phyloP scores from a whole-genome alignment of 2,797 vertebrate genomes.

The Fringilla coelebs region DNA sequence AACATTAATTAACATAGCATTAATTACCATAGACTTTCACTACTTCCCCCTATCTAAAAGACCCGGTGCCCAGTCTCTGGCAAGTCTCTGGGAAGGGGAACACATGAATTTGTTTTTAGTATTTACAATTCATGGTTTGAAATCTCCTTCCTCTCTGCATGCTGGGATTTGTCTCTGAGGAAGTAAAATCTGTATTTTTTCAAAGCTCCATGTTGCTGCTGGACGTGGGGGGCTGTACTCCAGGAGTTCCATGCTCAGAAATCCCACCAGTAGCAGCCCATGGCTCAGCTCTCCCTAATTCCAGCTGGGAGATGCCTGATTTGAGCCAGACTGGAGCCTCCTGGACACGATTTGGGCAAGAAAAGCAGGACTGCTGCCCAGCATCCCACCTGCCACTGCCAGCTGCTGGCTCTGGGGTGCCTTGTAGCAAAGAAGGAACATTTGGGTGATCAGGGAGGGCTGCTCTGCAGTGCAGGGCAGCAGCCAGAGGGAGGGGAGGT shows the following conservation, averaged over 20 bases:
- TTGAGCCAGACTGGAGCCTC: not conserved
- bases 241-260: not conserved
- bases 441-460: fast-evolving
- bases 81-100: not conserved
- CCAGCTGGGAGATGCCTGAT: not conserved
- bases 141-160: not conserved
- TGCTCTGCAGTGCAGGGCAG: slow-evolving; percentile 34
- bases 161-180: not conserved
- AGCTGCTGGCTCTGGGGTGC: not conserved
- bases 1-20: not conserved
- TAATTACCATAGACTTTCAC: not conserved
- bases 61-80: not conserved
- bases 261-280: not conserved
- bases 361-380: not conserved
- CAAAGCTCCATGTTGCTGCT: not conserved
- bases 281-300: not conserved
- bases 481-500: slow-evolving; percentile 70
- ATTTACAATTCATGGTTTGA: not conserved
- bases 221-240: not conserved
- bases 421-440: fast-evolving
- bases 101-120: not conserved
- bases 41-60: not conserved
- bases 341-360: not conserved
- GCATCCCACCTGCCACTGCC: not conserved
- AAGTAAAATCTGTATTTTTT: not conserved